Percentiles rank a stretch among this genome's conserved stretches.
phyloP scores from a whole-genome alignment of 2,888 invertebrate species.

The Ophonus ardosiacus region DNA sequence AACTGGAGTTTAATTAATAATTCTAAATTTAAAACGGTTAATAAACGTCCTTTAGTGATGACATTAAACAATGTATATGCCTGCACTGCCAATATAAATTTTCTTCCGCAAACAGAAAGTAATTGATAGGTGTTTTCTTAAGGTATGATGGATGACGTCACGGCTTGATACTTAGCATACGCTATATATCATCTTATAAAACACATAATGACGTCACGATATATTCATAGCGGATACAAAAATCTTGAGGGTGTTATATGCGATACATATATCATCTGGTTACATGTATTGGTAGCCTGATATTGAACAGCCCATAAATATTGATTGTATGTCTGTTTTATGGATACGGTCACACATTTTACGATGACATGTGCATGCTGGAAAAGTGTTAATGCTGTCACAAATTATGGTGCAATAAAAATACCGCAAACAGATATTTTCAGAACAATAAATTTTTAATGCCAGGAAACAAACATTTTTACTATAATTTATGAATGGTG shows the following conservation, averaged over 20 bases:
- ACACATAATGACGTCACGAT: not conserved
- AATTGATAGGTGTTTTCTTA: constrained; percentile 5
- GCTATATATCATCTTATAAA: constrained; percentile 19
- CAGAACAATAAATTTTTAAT: not conserved
- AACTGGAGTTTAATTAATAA: constrained; percentile 9
- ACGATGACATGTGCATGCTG: constrained; percentile 28
- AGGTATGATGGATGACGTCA: constrained; percentile 19
- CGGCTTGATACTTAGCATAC: not conserved
- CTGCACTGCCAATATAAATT: not conserved
- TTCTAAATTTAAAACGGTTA: constrained; percentile 15
- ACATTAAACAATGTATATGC: not conserved
- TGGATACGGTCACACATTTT: constrained; percentile 7
- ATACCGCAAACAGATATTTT: not conserved
- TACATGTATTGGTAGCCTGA: not conserved
- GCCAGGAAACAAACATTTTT: not conserved
- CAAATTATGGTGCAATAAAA: constrained; percentile 5
- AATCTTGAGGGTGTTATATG: too few relatives aligned
- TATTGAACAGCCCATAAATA: constrained; percentile 32
- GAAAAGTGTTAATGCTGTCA: not conserved
- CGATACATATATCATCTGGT: not conserved
- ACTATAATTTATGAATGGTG: not conserved
- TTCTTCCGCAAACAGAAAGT: not conserved
- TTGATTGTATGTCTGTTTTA: constrained; percentile 25
- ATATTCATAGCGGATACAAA: too few relatives aligned
- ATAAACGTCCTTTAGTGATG: not conserved